These are phyloP conservation scores for Doris montereyensis DNA, from an alignment of 2,888 invertebrate species.

Conservation along the genomic window DNA sequence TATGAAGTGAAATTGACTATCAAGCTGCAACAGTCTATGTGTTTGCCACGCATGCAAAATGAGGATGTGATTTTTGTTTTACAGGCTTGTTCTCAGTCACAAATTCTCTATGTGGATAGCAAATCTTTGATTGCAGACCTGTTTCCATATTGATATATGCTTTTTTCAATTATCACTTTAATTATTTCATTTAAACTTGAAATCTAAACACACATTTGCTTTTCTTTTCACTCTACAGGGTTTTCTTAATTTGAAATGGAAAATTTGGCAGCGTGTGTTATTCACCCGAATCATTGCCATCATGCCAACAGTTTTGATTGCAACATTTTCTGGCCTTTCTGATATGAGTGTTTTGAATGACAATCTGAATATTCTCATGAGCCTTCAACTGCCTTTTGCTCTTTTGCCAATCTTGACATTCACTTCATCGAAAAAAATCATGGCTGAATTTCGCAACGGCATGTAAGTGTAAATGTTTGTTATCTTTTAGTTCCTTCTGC, in stretches of 20 bases:
- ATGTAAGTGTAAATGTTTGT: slow-evolving; percentile 53
- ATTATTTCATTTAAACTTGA: background rate
- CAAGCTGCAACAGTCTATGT: too few species aligned
- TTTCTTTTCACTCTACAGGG: slow-evolving; percentile 55
- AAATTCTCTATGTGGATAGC: too few species aligned
- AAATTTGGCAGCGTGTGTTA: slow-evolving; percentile 85
- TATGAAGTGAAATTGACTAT: too few species aligned
- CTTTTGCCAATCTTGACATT: slow-evolving; percentile 89
- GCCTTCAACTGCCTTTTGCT: slow-evolving; percentile 89
- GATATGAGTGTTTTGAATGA: slow-evolving; percentile 88
- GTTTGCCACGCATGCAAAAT: too few species aligned
- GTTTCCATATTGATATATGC: background rate
- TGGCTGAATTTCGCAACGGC: slow-evolving; percentile 86
- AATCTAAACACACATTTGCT: background rate
- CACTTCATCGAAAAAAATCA: slow-evolving; percentile 83
- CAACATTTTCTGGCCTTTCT: slow-evolving; percentile 75
- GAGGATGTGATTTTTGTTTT: too few species aligned
- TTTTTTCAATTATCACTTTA: background rate
- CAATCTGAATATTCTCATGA: slow-evolving; percentile 88
- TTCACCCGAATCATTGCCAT: slow-evolving; percentile 89
- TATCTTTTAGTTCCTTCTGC: too few species aligned
- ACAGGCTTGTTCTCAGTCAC: too few species aligned
- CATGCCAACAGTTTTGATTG: slow-evolving; percentile 75
- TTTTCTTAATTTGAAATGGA: slow-evolving; percentile 70
- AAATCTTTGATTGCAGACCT: background rate